Conservation (phyloP, 2,113 vertebrate species). For the Bambusicola thoracicus region DNA sequence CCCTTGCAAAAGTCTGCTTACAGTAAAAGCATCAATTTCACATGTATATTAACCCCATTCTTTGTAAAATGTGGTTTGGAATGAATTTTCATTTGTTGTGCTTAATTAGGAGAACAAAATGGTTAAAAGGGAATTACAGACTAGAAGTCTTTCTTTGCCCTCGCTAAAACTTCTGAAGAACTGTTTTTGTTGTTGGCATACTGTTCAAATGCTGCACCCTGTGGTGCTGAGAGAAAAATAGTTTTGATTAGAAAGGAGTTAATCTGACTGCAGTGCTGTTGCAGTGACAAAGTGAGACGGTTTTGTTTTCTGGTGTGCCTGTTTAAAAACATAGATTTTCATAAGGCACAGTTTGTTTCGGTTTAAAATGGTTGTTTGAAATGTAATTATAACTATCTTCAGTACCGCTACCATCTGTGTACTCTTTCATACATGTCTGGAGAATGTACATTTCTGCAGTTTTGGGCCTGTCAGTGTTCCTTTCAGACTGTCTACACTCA, state of each 20-base stretch:
- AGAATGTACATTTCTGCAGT: conserved; percentile 40
- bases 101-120: background rate
- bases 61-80: background rate
- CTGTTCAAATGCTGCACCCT: background rate
- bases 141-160: background rate
- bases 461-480: conserved; percentile 28
- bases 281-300: background rate
- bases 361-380: conserved; percentile 44
- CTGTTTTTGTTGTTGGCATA: background rate
- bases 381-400: conserved; percentile 36
- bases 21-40: background rate
- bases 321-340: background rate
- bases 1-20: background rate
- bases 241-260: background rate
- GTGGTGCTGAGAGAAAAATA: background rate
- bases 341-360: conserved; percentile 3
- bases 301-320: background rate
- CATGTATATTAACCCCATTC: background rate
- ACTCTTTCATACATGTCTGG: conserved; percentile 9
- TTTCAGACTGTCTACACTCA: conserved; percentile 31
- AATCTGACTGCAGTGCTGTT: background rate
- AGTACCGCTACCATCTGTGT: conserved; percentile 28
- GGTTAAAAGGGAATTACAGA: background rate
- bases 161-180: background rate
- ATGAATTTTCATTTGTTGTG: background rate